Base-by-base conservation (phyloP, 2,113 vertebrate genomes). In the Nipponia nippon region DNA sequence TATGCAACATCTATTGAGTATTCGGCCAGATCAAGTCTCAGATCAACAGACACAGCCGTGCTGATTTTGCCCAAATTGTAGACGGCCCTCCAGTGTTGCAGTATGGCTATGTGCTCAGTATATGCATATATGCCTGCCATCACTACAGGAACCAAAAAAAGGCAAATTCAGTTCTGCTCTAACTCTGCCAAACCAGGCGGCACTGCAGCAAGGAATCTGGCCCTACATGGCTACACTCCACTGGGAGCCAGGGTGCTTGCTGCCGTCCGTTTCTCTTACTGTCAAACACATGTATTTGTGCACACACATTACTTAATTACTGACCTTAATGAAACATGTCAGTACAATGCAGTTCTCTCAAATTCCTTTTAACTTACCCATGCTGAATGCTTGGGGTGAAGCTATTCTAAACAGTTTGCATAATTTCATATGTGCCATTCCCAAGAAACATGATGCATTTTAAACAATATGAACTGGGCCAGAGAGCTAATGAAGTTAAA, bases 271-370 rank as follows among this genome's bases (percentile, higher is more conserved):
- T 95, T 91, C 69, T 89, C 53, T 87, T 83, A 61, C 62, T 87
- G 87, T 85, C 87, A 76, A 76, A 70, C 32, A n/a, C 26, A 71
- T 13, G 25, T 73, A 65, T n/a, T 85, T 3, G 11, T 71, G 70
- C 61, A 53, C 52, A 82, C 89, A 70, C 50, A 49, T 69, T 83
- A 47, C 76, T 89, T 93, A 91, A 94, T 91, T 59, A 73, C 49
- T 21, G 86, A 93, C 25, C 89, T 89, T 92, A 97, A 90, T 87
- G 58, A 91, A 96, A 96, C 17, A 20, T 87, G 92, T 91, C 77
- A 96, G 95, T 61, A 93, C 55, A 53, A 81, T 21, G 73, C 40
- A 89, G 47, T 76, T 89, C 49, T 58, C 91, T 94, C 94, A 83
- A 89, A 91, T 87, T 95, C 87, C 86, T 76, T 93, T 67, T 83